A percentile compares a stretch with the other conserved stretches of the same genome.
These are phyloP conservation scores for Rotaria macrura DNA, from an alignment of 2,888 invertebrate species.

Conservation along the genomic window DNA sequence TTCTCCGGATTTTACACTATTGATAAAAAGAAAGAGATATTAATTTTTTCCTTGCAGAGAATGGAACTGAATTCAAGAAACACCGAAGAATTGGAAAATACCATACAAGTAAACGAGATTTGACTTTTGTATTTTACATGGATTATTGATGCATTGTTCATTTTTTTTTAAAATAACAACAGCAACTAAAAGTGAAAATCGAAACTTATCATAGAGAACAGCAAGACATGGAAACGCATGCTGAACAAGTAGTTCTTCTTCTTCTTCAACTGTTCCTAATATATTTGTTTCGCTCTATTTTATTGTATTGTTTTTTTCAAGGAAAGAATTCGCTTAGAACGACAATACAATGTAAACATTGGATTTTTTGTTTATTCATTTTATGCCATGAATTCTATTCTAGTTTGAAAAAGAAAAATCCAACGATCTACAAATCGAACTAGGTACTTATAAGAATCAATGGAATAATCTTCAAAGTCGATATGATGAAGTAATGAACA, in stretches of 20 bases:
- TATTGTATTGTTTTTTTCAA: too few relatives aligned
- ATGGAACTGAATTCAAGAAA: too few relatives aligned
- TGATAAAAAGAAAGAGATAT: too few relatives aligned
- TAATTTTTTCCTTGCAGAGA: too few relatives aligned
- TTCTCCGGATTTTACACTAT: too few relatives aligned
- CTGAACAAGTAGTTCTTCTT: neutral
- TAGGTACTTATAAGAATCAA: neutral
- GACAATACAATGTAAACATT: too few relatives aligned
- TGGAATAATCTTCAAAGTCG: neutral
- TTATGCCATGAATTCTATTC: neutral
- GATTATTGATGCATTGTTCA: too few relatives aligned
- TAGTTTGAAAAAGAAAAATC: neutral
- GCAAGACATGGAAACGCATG: neutral
- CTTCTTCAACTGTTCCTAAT: too few relatives aligned
- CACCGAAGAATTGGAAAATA: neutral
- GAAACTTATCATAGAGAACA: neutral
- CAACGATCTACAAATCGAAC: neutral
- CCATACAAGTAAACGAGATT: neutral
- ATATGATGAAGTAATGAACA: neutral
- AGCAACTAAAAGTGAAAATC: neutral
- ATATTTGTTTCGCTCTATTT: too few relatives aligned
- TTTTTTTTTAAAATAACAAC: neutral
- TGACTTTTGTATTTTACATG: too few relatives aligned
- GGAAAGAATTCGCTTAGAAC: too few relatives aligned
- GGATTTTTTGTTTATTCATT: neutral